Conservation (phyloP, 2,113 vertebrate species). For the Equus quagga region DNA sequence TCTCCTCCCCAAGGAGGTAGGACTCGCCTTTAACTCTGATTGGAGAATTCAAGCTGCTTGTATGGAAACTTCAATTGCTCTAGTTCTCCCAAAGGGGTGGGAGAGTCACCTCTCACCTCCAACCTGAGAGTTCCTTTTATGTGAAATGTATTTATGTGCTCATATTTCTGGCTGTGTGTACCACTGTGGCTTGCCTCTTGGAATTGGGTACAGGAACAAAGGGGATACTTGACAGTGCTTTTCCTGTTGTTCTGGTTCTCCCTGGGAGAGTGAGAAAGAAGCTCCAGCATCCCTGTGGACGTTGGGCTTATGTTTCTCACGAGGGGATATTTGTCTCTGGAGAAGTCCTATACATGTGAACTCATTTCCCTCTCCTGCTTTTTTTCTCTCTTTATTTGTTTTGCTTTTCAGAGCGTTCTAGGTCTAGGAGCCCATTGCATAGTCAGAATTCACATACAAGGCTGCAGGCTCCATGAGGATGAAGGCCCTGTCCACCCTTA, state of each 20-base stretch:
- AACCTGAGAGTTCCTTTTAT: neutral
- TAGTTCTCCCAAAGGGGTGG: neutral
- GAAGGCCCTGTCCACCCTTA: neutral
- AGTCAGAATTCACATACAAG: neutral
- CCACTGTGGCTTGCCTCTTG: neutral
- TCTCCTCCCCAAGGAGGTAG: neutral
- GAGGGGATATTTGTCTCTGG: neutral
- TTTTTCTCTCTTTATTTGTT: neutral
- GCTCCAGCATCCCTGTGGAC: neutral
- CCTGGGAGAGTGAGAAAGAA: neutral
- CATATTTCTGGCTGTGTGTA: accelerated
- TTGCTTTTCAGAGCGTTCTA: neutral
- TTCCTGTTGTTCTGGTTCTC: neutral
- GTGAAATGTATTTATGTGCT: accelerated
- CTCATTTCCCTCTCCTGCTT: neutral
- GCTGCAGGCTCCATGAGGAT: accelerated
- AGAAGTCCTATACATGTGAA: accelerated
- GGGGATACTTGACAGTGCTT: neutral
- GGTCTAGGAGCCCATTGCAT: neutral
- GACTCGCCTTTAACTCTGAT: neutral
- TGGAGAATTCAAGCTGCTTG: neutral
- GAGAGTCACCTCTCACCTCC: neutral
- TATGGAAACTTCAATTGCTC: neutral
- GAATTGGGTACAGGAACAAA: too few relatives aligned
- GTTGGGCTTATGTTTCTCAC: neutral